These are phyloP conservation scores for Oncopeltus fasciatus DNA, from an alignment of 1,140 invertebrate genomes.

Conservation along the genomic window DNA sequence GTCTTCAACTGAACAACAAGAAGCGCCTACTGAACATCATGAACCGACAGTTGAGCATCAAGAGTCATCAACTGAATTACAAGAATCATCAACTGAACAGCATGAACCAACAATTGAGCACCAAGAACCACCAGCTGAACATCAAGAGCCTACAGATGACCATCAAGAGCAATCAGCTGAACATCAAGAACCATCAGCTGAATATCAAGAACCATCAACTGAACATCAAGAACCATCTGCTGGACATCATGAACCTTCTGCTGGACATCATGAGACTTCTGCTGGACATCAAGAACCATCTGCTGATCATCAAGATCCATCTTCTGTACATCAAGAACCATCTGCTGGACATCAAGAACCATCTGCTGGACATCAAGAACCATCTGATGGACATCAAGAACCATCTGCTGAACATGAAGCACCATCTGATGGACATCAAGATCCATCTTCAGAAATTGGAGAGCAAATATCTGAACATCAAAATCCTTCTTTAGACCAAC, in stretches of 20 bases:
- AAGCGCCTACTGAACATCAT: conserved; percentile 1
- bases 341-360: neutral
- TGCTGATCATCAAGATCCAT: neutral
- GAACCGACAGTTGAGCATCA: neutral
- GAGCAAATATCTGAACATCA: neutral
- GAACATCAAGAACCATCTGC: neutral
- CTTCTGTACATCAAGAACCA: neutral
- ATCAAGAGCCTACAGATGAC: neutral
- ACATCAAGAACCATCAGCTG: neutral
- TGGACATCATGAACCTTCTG: neutral
- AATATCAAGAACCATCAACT: neutral
- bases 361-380: neutral
- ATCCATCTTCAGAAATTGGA: neutral
- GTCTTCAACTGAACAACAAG: conserved; percentile 1
- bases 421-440: neutral
- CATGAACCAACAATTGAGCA: conserved; percentile 20
- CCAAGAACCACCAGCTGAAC: conserved; percentile 1
- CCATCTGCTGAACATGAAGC: neutral
- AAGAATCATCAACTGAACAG: conserved; percentile 22
- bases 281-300: neutral
- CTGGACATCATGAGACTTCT: neutral
- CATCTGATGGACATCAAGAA: neutral
- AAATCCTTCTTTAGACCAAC: neutral
- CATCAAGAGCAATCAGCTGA: neutral
- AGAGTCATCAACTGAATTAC: neutral